Evolutionary conservation across 2,797 vertebrate genomes (phyloP).

Genomic region (Pteropus rufus): DNA sequence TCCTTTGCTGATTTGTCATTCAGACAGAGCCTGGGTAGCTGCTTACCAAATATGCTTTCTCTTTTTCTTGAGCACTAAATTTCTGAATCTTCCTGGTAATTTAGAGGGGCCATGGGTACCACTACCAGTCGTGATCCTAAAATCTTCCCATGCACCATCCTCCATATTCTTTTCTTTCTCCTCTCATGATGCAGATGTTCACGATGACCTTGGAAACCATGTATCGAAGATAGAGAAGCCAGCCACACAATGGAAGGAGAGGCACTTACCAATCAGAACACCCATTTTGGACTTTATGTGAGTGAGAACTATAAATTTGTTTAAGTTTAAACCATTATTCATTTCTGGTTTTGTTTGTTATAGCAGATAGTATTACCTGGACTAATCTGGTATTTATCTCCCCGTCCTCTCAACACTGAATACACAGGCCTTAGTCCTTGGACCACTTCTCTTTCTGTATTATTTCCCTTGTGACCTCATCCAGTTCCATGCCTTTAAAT

Average conservation of each 20-base stretch:
- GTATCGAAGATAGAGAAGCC: background rate
- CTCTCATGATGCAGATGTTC: background rate
- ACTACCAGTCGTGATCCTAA: background rate
- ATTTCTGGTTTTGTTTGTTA: background rate
- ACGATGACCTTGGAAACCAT: background rate
- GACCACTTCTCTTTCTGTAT: background rate
- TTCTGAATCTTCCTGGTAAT: background rate
- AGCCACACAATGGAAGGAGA: background rate
- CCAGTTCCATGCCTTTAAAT: background rate
- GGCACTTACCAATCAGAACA: background rate
- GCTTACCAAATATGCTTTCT: background rate
- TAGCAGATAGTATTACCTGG: background rate
- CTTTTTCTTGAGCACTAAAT: background rate
- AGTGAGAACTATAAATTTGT: background rate
- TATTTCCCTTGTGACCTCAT: background rate
- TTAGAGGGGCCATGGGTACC: background rate
- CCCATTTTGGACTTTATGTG: background rate
- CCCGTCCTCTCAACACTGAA: background rate
- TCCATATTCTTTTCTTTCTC: background rate
- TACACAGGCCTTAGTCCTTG: background rate
- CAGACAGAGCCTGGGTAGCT: background rate
- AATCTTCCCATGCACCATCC: background rate
- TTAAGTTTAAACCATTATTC: background rate
- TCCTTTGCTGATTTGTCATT: background rate
- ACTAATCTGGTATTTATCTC: background rate